Percentiles rank a stretch among this genome's conserved stretches.
phyloP scores from a whole-genome alignment of 2,797 vertebrate species.

The Melanotaenia nigrans region DNA sequence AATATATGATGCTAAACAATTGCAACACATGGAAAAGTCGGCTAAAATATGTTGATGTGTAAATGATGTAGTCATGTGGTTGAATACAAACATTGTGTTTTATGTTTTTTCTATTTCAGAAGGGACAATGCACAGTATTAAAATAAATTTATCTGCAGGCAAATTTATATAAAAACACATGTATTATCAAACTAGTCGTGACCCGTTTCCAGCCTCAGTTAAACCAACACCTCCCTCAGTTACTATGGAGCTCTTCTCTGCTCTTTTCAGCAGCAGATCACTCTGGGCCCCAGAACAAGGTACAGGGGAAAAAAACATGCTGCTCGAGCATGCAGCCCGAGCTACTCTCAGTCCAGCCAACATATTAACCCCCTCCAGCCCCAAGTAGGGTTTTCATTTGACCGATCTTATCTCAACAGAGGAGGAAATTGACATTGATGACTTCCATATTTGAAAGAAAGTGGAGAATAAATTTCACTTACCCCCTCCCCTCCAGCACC shows the following conservation, averaged over 20 bases:
- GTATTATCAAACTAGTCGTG: constrained; percentile 8
- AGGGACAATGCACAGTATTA: not conserved
- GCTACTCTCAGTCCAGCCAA: constrained; percentile 32
- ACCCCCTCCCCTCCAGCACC: constrained; percentile 6
- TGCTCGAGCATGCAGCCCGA: constrained; percentile 19
- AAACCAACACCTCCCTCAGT: constrained; percentile 59
- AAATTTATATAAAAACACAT: not conserved
- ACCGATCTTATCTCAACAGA: constrained; percentile 83
- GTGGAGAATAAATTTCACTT: constrained; percentile 83
- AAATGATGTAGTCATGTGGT: not conserved
- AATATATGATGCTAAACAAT: not conserved
- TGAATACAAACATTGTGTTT: not conserved
- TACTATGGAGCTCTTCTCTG: constrained; percentile 72
- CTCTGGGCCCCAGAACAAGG: constrained; percentile 88
- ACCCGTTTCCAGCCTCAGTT: constrained; percentile 1
- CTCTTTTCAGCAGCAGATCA: constrained; percentile 84
- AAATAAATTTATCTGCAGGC: not conserved
- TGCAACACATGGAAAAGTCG: no score
- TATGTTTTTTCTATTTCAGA: not conserved
- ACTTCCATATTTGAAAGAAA: constrained; percentile 82
- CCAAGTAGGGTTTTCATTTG: constrained; percentile 60
- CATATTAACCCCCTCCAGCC: constrained; percentile 50
- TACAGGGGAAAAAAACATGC: constrained; percentile 61
- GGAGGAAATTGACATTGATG: constrained; percentile 90
- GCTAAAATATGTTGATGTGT: not conserved